Evolutionary conservation across 1,140 invertebrate genomes (phyloP), one percentile per base, ranked within the genome.

Genomic region (Magallana angulata): DNA sequence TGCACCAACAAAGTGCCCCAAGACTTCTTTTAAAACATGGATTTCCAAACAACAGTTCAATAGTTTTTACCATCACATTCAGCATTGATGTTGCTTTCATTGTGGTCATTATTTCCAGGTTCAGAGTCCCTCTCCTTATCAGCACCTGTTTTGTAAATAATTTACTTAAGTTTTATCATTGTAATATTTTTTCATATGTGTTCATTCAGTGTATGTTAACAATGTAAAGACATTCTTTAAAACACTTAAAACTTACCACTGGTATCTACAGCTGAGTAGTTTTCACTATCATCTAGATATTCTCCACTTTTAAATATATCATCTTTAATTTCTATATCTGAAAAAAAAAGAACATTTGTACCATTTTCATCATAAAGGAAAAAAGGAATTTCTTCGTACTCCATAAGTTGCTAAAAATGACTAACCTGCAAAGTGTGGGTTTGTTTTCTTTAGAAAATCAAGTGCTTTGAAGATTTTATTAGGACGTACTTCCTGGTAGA

Each of bases 381-480:
- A 11, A 11, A 30, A 30, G 24, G 11, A 71, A 71, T 24, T 9
- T 71, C 18, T 48, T 71, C 24, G 30, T 71, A 24, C 24, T 24
- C 60, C 56, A 80, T 85, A 36, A 85, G 14, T 14, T 57, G 81
- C 60, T 82, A 24, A 82, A 60, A 82, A 57, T 48, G 48, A 86
- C 76, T 57, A 59, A 57, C 68, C 60, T 82, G 62, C 59, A 86
- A 30, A 82, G 76, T 80, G 58, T 86, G 85, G 64, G 30, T 86
- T 57, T 57, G 57, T 82, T 82, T 60, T 57, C 62, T 82, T 64
- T 36, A 86, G 85, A 57, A 62, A 86, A 58, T 80, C 24, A 60
- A 86, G 80, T 82, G 71, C 85, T 56, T 86, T 86, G 56, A 71
- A 58, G 57, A 86, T 68, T 56, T 36, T 59, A 36, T 80, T 57